Evolutionary conservation across 1,140 invertebrate genomes (phyloP), one percentile per base, ranked within the genome.

Genomic region (Melitaea cinxia): DNA sequence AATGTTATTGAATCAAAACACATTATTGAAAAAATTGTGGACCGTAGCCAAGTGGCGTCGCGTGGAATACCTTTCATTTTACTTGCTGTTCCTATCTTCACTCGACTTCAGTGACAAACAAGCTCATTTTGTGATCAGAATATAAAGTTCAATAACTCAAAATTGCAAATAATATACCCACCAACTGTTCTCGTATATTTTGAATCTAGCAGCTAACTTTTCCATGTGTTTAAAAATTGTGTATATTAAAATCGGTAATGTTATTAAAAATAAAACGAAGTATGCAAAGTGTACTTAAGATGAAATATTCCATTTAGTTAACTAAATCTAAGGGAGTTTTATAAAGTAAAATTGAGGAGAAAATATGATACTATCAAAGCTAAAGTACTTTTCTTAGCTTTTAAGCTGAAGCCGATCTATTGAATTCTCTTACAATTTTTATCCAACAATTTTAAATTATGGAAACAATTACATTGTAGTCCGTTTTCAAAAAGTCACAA

Each of bases 31-130:
- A 71, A 75, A 70, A 71, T 65, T 64, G 71, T 86, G 82, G 83
- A 82, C 60, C 54, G 45, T 33, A 58, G 80, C 83, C 82, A 86
- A 84, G 69, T 57, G 52, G 64, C 50, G 65, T 70, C 73, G 70
- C 67, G 53, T 45, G 62, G 55, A 60, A 61, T 76, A 65, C 74
- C 75, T 77, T 60, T 47, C 75, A 75, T 81, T 84, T 74, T 72
- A 72, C 77, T 86, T 79, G 74, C 75, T 75, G 71, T 71, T 77
- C 74, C 85, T 83, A 80, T 77, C 75, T 77, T 78, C 74, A 80
- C 78, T 80, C 77, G 77, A 71, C 84, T 80, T 80, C 77, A 80
- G 70, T 72, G 75, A 79, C 79, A 85, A 87, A 87, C 82, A 83
- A 83, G 76, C 75, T 68, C 67, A 66, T 70, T 75, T 67, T 81